Evolutionary conservation across 2,888 invertebrate species (phyloP).

Genomic region (Rhamphomyia laevipes): DNA sequence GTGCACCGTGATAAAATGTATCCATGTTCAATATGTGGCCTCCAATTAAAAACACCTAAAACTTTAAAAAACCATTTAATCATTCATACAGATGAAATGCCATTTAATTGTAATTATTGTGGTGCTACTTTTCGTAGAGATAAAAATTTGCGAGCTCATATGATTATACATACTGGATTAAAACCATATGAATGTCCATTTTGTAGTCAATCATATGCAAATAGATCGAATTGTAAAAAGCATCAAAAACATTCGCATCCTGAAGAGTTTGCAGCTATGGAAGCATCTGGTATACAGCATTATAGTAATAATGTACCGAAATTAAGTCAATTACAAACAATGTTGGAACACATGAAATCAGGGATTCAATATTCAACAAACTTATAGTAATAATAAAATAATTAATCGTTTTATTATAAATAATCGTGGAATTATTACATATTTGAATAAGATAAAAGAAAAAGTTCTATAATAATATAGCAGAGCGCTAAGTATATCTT

Average conservation of each 20-base stretch:
- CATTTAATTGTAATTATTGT: conserved; percentile 14
- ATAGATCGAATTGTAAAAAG: conserved; percentile 36
- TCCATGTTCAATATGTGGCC: conserved; percentile 25
- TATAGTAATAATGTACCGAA: neutral
- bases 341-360: neutral
- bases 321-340: neutral
- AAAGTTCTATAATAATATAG: too few relatives aligned
- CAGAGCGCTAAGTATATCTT: too few relatives aligned
- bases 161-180: conserved; percentile 35
- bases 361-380: too few relatives aligned
- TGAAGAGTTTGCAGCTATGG: conserved; percentile 32
- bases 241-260: conserved; percentile 36
- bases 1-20: neutral
- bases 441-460: too few relatives aligned
- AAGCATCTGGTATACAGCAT: conserved; percentile 17
- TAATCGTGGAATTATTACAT: too few relatives aligned
- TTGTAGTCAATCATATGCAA: conserved; percentile 33
- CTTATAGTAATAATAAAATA: too few relatives aligned
- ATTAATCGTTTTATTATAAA: too few relatives aligned
- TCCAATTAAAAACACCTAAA: conserved; percentile 25
- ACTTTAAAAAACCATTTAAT: conserved; percentile 27
- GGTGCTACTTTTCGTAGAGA: neutral
- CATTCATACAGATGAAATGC: conserved; percentile 22
- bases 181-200: conserved; percentile 36
- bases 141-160: conserved; percentile 20